Evolutionary conservation across 92 coral and sea anemone species (phyloP), one percentile per base, ranked within the genome.

Genomic region (Heliopora coerulea): DNA sequence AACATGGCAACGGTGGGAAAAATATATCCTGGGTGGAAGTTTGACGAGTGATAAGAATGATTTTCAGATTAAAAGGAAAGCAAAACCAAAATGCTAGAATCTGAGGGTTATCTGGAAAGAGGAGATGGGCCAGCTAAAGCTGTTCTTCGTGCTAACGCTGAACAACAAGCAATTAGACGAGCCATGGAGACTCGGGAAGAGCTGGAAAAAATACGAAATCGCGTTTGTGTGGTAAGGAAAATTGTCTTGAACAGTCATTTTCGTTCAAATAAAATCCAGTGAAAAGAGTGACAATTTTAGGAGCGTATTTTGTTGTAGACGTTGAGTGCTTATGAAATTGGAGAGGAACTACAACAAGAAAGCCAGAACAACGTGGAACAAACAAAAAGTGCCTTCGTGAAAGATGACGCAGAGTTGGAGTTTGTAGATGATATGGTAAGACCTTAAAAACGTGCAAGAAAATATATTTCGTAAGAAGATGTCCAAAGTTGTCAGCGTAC

Each of bases 101-200:
- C 76, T 48, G 83, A 78, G 24, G 83, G 75, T 8, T 81, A 65
- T 82, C 63, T 77, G 1, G 85, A 78, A 12, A 62, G 87, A 18
- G 98, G 98, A 34, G 98, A 93, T 73, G 98, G 81, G 9, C 98
- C 98, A 3, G 91, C 98, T 12, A 85, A 85, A 32, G 95, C 96
- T 14, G 81, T 90, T 40, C 78, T 93, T 75, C 89, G 85, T 56
- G 87, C 90, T 39, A 93, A 91, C 54, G 83, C 93, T 28, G 88
- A 89, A 58, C 88, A 91, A 33, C 78, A 87, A 41, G 89, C 87
- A 23, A 30, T 88, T 8, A 83, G 98, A 11, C 82, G 80, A 54
- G 91, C 88, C 8, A 86, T 84, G n/a, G 98, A 93, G 68, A 90
- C 96, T 0, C 95, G 83, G 50, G 89, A 90, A 82, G 98, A 93